Conservation (phyloP, 2,113 vertebrate species). For the Pomatostomus ruficeps region DNA sequence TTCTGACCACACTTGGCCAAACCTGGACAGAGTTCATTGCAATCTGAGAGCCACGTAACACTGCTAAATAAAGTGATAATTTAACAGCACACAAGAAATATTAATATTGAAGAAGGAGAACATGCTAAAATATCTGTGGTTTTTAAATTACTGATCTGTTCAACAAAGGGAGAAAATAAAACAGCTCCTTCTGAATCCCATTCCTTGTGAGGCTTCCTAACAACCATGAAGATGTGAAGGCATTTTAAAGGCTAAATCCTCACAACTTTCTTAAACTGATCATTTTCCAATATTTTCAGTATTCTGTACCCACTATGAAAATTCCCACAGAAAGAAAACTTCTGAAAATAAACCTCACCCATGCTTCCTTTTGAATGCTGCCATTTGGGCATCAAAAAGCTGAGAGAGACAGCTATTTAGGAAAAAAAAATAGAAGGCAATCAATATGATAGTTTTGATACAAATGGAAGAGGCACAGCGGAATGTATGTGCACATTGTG, state of each 20-base stretch:
- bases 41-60: background rate
- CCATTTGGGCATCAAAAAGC: background rate
- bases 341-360: background rate
- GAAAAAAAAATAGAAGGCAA: background rate
- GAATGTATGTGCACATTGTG: background rate
- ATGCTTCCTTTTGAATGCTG: background rate
- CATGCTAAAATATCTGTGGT: background rate
- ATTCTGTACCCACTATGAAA: background rate
- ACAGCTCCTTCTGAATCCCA: background rate
- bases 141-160: background rate
- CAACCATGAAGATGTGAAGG: background rate
- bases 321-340: background rate
- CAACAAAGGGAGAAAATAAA: background rate
- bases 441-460: background rate
- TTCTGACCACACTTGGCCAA: background rate
- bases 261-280: background rate
- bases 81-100: background rate
- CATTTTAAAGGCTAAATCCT: background rate
- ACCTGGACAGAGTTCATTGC: background rate
- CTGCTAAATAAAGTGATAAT: background rate
- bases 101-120: background rate
- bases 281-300: background rate
- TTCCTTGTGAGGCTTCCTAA: background rate
- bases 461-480: background rate
- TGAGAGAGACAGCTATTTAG: background rate